Evolutionary conservation across 2,113 vertebrate species (phyloP).

Genomic region (Pluvianellus socialis): DNA sequence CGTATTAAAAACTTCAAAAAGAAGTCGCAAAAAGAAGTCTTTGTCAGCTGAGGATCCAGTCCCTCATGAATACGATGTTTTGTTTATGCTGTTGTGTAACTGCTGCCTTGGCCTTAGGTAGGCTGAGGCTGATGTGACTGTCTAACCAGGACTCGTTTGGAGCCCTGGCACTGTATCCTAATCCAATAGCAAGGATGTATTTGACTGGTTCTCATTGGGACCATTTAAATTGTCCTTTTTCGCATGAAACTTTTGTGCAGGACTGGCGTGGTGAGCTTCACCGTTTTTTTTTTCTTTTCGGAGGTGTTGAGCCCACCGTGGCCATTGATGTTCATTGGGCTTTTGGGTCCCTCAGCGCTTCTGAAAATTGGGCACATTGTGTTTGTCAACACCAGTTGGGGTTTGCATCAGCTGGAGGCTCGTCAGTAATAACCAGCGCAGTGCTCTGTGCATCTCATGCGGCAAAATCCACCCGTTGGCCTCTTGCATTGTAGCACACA

Average conservation of each 20-base stretch:
- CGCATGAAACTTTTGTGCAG: not conserved
- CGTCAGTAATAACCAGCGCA: not conserved
- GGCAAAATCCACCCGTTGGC: fast-evolving
- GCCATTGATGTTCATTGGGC: not conserved
- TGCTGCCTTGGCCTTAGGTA: not conserved
- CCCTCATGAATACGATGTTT: not conserved
- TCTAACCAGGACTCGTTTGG: not conserved
- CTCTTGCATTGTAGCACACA: fast-evolving
- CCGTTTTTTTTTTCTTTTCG: not conserved
- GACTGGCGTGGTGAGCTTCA: not conserved
- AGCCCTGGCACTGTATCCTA: not conserved
- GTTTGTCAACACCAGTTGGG: not conserved
- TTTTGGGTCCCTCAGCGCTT: not conserved
- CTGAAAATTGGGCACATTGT: not conserved
- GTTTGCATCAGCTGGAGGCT: not conserved
- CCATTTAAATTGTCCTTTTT: not conserved
- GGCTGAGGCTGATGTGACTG: not conserved
- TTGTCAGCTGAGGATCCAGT: not conserved
- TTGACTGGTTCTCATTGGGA: not conserved
- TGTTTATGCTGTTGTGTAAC: slow-evolving; percentile 40
- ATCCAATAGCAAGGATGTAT: not conserved
- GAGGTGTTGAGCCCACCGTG: fast-evolving
- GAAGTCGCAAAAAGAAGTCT: not conserved
- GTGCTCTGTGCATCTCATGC: not conserved
- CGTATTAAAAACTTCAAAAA: not conserved